phyloP scores from a whole-genome alignment of 2,113 vertebrate genomes.

The Lasiurus borealis region DNA sequence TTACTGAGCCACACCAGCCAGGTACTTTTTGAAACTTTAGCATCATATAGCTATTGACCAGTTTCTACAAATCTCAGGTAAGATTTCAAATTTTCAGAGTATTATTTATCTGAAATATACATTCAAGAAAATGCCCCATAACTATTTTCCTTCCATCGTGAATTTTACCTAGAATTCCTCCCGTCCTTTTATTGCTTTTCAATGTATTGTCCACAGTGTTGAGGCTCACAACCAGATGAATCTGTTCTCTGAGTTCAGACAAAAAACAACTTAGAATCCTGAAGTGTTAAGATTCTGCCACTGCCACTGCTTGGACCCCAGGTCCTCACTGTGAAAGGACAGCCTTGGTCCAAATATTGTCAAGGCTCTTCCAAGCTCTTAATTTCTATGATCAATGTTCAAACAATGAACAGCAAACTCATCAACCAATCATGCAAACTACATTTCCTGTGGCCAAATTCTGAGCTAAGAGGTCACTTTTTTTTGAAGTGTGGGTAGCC shows the following conservation, averaged over 20 bases:
- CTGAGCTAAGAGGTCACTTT: not conserved
- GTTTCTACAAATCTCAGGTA: constrained; percentile 18
- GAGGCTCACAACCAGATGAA: not conserved
- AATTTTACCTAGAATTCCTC: not conserved
- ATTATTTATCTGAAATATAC: not conserved
- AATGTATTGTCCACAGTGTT: not conserved
- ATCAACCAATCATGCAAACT: not conserved
- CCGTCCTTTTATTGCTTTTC: not conserved
- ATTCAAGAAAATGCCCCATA: not conserved
- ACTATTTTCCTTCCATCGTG: constrained; percentile 32
- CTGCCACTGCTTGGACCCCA: not conserved
- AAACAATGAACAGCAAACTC: constrained; percentile 10
- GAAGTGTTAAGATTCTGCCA: not conserved
- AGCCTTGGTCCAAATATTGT: not conserved
- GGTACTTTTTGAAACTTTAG: not conserved
- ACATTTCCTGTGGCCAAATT: constrained; percentile 8
- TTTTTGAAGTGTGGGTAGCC: not conserved
- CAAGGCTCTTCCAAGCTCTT: not conserved
- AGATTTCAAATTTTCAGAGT: constrained; percentile 12
- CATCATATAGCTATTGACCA: not conserved
- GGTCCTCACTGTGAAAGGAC: not conserved
- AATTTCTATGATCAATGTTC: not conserved
- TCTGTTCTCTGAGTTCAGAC: not conserved
- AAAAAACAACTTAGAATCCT: not conserved
- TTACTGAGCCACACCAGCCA: no score